Percentiles rank a stretch among this genome's conserved stretches.
phyloP scores from a whole-genome alignment of 2,797 vertebrate species.

The Naso thynnoides region DNA sequence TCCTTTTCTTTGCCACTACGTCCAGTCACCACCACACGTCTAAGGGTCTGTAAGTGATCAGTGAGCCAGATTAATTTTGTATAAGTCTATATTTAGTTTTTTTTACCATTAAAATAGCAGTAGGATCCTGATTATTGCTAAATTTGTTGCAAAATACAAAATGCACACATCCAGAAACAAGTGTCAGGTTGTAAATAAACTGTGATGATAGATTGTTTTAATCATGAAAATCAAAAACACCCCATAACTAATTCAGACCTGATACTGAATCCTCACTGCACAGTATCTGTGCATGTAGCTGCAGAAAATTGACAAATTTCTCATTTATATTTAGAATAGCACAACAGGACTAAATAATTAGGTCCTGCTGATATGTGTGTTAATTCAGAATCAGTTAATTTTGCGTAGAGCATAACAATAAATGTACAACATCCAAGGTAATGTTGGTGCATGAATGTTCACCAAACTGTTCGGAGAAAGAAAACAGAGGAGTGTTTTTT shows the following conservation, averaged over 20 bases:
- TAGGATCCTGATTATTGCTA: too few relatives aligned
- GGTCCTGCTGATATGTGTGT: neutral
- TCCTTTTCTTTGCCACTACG: too few relatives aligned
- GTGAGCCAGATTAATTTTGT: too few relatives aligned
- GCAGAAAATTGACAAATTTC: constrained; percentile 2
- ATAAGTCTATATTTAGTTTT: too few relatives aligned
- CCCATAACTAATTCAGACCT: neutral
- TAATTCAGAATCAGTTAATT: neutral
- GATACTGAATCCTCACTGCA: constrained; percentile 5
- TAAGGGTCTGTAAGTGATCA: too few relatives aligned
- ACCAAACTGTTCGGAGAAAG: neutral
- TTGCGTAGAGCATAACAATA: neutral
- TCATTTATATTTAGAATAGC: constrained; percentile 23
- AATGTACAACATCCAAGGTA: neutral
- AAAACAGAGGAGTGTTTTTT: constrained; percentile 20
- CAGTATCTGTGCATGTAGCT: constrained; percentile 19
- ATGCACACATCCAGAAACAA: too few relatives aligned
- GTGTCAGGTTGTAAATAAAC: too few relatives aligned
- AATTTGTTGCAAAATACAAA: too few relatives aligned
- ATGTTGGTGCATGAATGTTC: neutral
- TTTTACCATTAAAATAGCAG: too few relatives aligned
- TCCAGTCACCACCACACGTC: too few relatives aligned
- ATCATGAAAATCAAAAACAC: constrained; percentile 22
- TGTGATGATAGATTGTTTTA: too few relatives aligned
- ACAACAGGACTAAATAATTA: constrained; percentile 7